These are phyloP conservation scores for Peromyscus melanophrys DNA, from an alignment of 2,797 vertebrate genomes.

Conservation along the genomic window DNA sequence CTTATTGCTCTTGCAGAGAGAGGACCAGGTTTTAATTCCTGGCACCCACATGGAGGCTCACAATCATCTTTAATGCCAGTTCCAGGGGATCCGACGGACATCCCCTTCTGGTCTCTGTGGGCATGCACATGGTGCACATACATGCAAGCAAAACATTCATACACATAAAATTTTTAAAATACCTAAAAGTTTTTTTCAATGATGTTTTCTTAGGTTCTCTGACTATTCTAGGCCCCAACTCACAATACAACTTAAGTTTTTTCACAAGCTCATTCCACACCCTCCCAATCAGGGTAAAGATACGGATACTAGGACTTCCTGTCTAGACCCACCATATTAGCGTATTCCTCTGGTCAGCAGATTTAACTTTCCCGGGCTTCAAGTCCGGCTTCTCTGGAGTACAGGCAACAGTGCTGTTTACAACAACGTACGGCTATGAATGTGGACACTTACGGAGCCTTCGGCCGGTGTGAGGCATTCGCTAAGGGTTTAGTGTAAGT, in stretches of 20 bases:
- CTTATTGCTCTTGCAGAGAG: not conserved
- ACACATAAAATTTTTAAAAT: not conserved
- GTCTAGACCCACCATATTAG: not conserved
- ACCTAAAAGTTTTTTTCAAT: not conserved
- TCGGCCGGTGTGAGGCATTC: not conserved
- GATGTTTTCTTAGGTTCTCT: constrained; percentile 21
- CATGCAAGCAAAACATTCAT: not conserved
- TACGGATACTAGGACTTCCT: not conserved
- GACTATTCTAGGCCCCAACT: not conserved
- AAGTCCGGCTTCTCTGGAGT: constrained; percentile 15
- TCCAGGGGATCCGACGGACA: not conserved
- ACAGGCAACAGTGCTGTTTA: not conserved
- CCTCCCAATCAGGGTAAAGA: not conserved
- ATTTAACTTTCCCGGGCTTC: not conserved
- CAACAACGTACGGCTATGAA: not conserved
- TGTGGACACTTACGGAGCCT: not conserved
- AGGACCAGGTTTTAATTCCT: not conserved
- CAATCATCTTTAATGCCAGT: not conserved
- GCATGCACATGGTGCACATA: not conserved
- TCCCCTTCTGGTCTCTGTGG: not conserved
- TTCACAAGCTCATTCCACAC: not conserved
- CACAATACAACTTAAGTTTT: not conserved
- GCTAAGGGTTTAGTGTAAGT: not conserved
- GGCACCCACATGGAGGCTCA: not conserved
- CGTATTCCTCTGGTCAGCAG: not conserved